Evolutionary conservation across 2,113 vertebrate species (phyloP).

Genomic region (Scalopus aquaticus): DNA sequence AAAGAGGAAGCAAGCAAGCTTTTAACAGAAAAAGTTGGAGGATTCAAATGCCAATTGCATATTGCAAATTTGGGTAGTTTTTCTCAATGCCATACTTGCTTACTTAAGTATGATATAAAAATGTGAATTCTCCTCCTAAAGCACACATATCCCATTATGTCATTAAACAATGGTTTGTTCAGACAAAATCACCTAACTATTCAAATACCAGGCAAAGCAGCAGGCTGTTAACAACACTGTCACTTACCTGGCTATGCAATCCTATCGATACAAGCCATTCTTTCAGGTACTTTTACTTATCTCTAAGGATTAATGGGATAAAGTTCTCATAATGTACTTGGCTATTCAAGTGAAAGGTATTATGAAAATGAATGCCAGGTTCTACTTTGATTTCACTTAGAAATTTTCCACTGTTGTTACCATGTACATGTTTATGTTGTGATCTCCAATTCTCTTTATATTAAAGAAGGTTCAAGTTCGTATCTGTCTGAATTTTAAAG

Average conservation of each 20-base stretch:
- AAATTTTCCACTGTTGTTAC: constrained; percentile 42
- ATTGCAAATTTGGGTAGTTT: constrained; percentile 34
- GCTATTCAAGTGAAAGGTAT: constrained; percentile 46
- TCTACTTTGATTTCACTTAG: constrained; percentile 55
- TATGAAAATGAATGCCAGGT: constrained; percentile 35
- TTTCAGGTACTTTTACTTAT: constrained; percentile 40
- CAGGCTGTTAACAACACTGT: neutral
- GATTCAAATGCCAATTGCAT: constrained; percentile 34
- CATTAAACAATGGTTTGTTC: constrained; percentile 35
- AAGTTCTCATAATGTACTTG: constrained; percentile 48
- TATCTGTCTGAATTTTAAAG: constrained; percentile 57
- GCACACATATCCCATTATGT: neutral
- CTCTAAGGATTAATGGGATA: constrained; percentile 54
- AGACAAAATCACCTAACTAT: neutral
- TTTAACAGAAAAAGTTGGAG: neutral
- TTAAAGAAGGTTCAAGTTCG: constrained; percentile 44
- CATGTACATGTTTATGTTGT: constrained; percentile 29
- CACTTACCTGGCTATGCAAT: neutral
- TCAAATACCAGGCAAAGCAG: constrained; percentile 8
- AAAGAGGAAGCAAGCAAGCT: constrained; percentile 31
- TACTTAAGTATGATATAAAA: neutral
- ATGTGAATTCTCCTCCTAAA: constrained; percentile 30
- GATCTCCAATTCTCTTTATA: constrained; percentile 10
- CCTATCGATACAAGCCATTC: neutral
- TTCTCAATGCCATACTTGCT: constrained; percentile 10